phyloP scores from a whole-genome alignment of 2,797 vertebrate genomes.

The Falco cherrug region DNA sequence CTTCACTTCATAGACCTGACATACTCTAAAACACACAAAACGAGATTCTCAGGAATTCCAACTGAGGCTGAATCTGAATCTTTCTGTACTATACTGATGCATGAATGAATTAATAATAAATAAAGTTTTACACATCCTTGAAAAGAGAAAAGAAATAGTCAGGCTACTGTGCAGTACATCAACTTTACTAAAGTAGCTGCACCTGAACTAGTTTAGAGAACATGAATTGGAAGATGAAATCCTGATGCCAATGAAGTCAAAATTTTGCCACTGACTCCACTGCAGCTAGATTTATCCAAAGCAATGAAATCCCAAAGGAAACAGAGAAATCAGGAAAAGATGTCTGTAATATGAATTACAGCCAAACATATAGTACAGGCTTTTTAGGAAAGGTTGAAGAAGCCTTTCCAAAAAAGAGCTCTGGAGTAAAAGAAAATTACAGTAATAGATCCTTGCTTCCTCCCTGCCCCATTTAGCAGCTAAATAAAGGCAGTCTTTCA shows the following conservation, averaged over 20 bases:
- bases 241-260: not conserved
- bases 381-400: not conserved
- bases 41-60: not conserved
- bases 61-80: not conserved
- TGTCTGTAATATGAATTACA: not conserved
- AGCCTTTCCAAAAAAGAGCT: not conserved
- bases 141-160: not conserved
- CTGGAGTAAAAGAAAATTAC: not conserved
- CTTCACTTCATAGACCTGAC: not conserved
- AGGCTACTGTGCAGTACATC: not conserved
- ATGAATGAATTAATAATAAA: not conserved
- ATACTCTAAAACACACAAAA: not conserved
- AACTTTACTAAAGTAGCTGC: not conserved
- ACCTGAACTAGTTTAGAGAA: not conserved
- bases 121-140: not conserved
- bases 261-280: not conserved
- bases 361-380: not conserved
- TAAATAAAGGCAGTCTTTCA: not conserved
- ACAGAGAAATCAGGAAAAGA: constrained; percentile 28
- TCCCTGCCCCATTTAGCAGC: not conserved
- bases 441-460: not conserved
- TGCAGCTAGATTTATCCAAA: not conserved
- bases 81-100: not conserved
- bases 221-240: not conserved
- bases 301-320: not conserved